phyloP scores from a whole-genome alignment of 1,140 invertebrate species.

The Psilanteris sp. region DNA sequence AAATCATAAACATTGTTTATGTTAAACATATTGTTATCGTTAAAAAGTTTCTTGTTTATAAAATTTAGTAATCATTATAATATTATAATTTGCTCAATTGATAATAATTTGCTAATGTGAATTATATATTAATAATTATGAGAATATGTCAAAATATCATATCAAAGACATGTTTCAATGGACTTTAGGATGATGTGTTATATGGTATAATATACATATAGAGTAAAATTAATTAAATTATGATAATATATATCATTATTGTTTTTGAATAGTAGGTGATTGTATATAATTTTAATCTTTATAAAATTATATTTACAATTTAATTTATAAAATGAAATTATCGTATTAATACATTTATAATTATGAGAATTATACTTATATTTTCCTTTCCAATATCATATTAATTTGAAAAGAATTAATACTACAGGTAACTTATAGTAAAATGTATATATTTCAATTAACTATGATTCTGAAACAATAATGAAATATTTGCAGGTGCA shows the following conservation, averaged over 20 bases:
- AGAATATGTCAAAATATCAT: slow-evolving; percentile 21
- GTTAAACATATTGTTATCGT: no score
- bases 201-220: slow-evolving; percentile 38
- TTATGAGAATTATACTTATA: no score
- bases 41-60: no score
- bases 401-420: no score
- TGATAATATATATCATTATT: slow-evolving; percentile 24
- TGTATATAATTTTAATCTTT: background rate
- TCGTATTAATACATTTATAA: no score
- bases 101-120: no score
- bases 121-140: slow-evolving; percentile 37
- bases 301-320: no score
- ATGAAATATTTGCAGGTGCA: slow-evolving; percentile 50
- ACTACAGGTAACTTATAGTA: no score
- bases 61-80: slow-evolving; percentile 8
- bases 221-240: slow-evolving; percentile 42
- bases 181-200: slow-evolving; percentile 57
- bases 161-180: slow-evolving; percentile 54
- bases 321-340: no score
- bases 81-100: slow-evolving; percentile 34
- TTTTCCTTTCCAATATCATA: no score
- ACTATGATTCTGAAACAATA: slow-evolving; percentile 25
- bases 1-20: no score
- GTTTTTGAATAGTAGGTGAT: slow-evolving; percentile 25
- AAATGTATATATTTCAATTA: background rate